A percentile compares a stretch with the other conserved stretches of the same genome.
phyloP scores from a whole-genome alignment of 2,797 vertebrate genomes.

The Choloepus didactylus region DNA sequence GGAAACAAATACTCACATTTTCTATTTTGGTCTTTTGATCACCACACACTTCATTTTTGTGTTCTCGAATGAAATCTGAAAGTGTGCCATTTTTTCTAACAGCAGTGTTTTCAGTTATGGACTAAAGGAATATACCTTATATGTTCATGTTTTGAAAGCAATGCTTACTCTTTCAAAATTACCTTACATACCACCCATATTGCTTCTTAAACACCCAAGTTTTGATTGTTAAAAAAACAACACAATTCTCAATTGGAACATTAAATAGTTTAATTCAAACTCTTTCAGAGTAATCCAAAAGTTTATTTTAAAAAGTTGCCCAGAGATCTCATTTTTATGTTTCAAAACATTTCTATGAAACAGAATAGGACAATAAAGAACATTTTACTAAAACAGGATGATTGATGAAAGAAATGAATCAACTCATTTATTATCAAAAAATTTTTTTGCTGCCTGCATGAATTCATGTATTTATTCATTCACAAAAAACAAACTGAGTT shows the following conservation, averaged over 20 bases:
- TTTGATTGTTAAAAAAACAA: background rate
- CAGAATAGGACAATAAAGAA: background rate
- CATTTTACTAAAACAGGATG: constrained; percentile 4
- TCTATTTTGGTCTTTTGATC: constrained; percentile 31
- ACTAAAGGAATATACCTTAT: background rate
- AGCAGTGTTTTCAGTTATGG: too few relatives aligned
- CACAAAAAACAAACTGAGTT: background rate
- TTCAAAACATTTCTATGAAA: constrained; percentile 36
- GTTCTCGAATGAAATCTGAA: background rate
- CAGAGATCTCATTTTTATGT: constrained; percentile 29
- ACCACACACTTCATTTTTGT: constrained; percentile 44
- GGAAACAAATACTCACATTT: constrained; percentile 21
- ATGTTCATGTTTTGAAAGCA: background rate
- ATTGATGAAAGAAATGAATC: background rate
- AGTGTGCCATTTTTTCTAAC: constrained; percentile 8
- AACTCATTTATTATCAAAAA: background rate
- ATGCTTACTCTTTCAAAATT: background rate
- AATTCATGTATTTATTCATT: constrained; percentile 32
- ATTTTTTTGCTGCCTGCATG: background rate
- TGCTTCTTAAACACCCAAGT: background rate
- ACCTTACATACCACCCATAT: background rate
- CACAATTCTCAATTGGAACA: background rate
- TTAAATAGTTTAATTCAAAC: constrained; percentile 9
- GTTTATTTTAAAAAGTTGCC: background rate
- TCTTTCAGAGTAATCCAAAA: background rate